These are phyloP conservation scores for Plectrocnemia conspersa DNA, from an alignment of 1,140 invertebrate genomes.

Conservation along the genomic window DNA sequence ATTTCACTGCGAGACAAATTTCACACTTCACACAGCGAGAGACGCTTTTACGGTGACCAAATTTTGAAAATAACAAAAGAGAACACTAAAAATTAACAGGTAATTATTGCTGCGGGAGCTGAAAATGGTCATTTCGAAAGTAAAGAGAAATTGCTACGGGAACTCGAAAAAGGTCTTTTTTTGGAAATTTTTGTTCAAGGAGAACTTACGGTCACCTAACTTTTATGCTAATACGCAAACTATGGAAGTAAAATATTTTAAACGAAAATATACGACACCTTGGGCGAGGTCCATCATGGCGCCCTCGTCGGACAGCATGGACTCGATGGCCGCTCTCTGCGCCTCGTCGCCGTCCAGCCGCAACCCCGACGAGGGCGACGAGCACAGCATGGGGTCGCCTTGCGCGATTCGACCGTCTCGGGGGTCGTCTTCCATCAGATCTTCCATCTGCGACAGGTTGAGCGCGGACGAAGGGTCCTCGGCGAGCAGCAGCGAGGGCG, in stretches of 20 bases:
- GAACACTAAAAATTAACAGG: background rate
- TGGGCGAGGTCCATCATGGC: too few relatives aligned
- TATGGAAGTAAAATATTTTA: too few relatives aligned
- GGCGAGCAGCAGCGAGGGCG: slow-evolving; percentile 41
- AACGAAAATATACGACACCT: too few relatives aligned
- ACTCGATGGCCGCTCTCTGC: slow-evolving; percentile 21
- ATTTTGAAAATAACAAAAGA: slow-evolving; percentile 6
- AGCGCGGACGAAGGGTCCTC: slow-evolving; percentile 44
- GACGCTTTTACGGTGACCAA: too few relatives aligned
- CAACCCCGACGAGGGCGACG: slow-evolving; percentile 46
- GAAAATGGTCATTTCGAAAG: background rate
- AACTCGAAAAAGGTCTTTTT: too few relatives aligned
- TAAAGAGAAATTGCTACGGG: too few relatives aligned
- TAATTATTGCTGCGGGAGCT: background rate
- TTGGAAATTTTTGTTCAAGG: too few relatives aligned
- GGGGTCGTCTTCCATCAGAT: slow-evolving; percentile 79
- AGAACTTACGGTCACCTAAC: too few relatives aligned
- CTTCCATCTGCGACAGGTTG: slow-evolving; percentile 67
- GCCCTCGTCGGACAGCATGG: slow-evolving; percentile 30
- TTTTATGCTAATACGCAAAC: too few relatives aligned
- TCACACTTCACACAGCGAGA: too few relatives aligned
- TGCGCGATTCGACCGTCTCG: slow-evolving; percentile 47
- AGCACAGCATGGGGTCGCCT: slow-evolving; percentile 51
- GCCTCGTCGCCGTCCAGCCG: slow-evolving; percentile 35
- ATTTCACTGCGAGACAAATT: too few relatives aligned